Evolutionary conservation across 2,797 vertebrate genomes (phyloP).

Genomic region (Gymnopithys bicolor): DNA sequence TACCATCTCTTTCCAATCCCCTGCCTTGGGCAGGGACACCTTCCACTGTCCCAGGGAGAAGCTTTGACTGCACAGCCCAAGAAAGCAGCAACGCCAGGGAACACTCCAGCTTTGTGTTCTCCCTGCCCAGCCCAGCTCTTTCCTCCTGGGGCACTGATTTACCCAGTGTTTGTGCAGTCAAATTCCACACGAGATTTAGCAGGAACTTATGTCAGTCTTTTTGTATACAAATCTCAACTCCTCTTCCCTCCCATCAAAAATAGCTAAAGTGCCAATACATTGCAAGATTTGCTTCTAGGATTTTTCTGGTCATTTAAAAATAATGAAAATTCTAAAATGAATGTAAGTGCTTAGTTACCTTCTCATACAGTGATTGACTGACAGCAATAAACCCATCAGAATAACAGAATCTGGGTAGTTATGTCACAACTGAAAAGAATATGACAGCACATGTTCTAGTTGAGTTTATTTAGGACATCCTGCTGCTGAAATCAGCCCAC

Average conservation of each 20-base stretch:
- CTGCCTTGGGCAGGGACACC: not conserved
- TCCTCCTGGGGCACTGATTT: not conserved
- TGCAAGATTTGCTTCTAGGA: constrained; percentile 9
- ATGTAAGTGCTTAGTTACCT: not conserved
- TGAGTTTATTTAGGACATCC: constrained; percentile 59
- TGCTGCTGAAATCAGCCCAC: constrained; percentile 52
- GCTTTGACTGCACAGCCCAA: not conserved
- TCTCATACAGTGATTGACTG: not conserved
- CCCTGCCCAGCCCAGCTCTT: not conserved
- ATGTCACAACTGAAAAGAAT: constrained; percentile 15
- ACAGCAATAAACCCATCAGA: constrained; percentile 29
- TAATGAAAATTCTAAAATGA: not conserved
- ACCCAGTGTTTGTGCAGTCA: not conserved
- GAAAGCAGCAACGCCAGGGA: not conserved
- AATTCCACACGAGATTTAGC: not conserved
- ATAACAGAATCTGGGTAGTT: constrained; percentile 18
- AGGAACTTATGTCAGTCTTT: not conserved
- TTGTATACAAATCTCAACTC: not conserved
- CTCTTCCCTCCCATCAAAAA: not conserved
- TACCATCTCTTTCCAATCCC: not conserved
- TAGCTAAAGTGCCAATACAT: not conserved
- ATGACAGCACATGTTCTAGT: constrained; percentile 32
- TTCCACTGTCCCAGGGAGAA: not conserved
- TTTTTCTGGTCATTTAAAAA: not conserved
- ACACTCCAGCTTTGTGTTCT: not conserved